phyloP scores from a whole-genome alignment of 2,888 invertebrate species.

The Tenthredo livida region DNA sequence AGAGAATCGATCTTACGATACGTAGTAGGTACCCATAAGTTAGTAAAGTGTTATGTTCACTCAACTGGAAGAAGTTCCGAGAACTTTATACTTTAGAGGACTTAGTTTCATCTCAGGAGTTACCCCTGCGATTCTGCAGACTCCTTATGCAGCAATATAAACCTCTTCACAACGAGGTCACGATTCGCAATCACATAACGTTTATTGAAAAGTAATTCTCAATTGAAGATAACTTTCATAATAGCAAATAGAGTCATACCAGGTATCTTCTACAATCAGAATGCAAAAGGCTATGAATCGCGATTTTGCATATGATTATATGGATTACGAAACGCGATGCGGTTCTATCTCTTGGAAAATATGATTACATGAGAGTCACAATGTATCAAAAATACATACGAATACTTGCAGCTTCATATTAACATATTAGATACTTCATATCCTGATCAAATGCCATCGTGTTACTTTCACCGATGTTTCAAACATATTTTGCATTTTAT shows the following conservation, averaged over 20 bases:
- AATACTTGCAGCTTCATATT: not conserved
- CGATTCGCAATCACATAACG: not conserved
- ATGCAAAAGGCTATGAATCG: not conserved
- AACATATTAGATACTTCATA: not conserved
- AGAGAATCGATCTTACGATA: slow-evolving; percentile 4
- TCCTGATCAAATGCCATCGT: not conserved
- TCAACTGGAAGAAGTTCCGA: not conserved
- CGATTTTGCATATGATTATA: not conserved
- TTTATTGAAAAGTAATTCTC: not conserved
- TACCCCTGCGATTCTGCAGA: not conserved
- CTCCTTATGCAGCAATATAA: not conserved
- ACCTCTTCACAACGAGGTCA: slow-evolving; percentile 2
- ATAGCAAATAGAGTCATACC: not conserved
- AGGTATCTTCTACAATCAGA: not conserved
- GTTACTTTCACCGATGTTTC: not conserved
- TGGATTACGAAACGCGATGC: not conserved
- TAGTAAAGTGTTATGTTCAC: not conserved
- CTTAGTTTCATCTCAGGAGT: not conserved
- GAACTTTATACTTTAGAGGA: not conserved
- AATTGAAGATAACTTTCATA: not conserved
- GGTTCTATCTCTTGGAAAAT: not conserved
- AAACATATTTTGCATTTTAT: not conserved
- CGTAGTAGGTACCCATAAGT: not conserved
- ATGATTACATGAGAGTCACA: not conserved
- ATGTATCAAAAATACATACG: not conserved